phyloP scores from a whole-genome alignment of 2,797 vertebrate species.

The Schizothorax lantsangensis region DNA sequence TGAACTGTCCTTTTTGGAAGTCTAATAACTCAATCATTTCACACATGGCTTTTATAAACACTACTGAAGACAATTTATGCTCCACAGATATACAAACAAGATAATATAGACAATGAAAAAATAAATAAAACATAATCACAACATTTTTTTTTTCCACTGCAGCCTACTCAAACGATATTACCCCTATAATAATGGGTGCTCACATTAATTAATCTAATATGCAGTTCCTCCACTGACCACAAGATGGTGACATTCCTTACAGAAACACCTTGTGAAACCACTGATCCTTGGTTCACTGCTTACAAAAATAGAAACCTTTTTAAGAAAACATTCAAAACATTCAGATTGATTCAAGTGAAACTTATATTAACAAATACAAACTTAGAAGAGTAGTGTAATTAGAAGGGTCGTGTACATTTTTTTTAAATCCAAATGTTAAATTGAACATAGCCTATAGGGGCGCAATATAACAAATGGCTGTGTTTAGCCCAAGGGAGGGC shows the following conservation, averaged over 20 bases:
- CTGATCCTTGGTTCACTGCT: background rate
- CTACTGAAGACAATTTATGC: too few relatives aligned
- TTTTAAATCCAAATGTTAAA: background rate
- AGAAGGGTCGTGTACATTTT: background rate
- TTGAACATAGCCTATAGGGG: background rate
- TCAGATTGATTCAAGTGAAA: background rate
- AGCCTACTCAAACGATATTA: too few relatives aligned
- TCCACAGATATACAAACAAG: too few relatives aligned
- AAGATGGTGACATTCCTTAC: constrained; percentile 3
- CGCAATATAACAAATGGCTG: background rate
- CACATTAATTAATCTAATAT: background rate
- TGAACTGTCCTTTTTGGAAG: too few relatives aligned
- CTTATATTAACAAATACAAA: background rate
- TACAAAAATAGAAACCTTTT: background rate
- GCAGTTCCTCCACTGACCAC: background rate
- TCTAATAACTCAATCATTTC: too few relatives aligned
- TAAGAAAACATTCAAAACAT: background rate
- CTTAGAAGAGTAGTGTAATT: background rate
- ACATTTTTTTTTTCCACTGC: too few relatives aligned
- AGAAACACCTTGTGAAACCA: background rate
- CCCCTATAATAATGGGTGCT: too few relatives aligned
- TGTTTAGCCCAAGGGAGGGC: background rate
- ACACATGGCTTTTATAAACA: too few relatives aligned
- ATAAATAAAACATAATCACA: too few relatives aligned
- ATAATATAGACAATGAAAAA: too few relatives aligned